phyloP scores from a whole-genome alignment of 2,797 vertebrate genomes.

The Dermochelys coriacea region DNA sequence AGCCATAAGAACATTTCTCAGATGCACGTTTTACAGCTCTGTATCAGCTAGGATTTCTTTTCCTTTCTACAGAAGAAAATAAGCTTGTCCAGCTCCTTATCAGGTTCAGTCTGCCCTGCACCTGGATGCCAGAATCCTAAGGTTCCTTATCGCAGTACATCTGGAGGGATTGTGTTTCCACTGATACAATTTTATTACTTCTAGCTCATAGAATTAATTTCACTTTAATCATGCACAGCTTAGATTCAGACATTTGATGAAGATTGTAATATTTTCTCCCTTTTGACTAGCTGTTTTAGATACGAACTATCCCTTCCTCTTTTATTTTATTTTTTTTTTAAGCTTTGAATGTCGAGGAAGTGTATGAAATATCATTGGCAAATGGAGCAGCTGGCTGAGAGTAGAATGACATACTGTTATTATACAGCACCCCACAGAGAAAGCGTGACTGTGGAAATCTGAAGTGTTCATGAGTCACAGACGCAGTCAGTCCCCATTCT shows the following conservation, averaged over 20 bases:
- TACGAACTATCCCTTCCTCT: not conserved
- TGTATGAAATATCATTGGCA: not conserved
- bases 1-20: not conserved
- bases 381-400: not conserved
- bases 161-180: not conserved
- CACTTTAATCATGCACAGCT: not conserved
- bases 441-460: not conserved
- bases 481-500: not conserved
- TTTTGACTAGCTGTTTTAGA: not conserved
- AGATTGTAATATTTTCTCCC: not conserved
- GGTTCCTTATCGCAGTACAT: not conserved
- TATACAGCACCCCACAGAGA: not conserved
- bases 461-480: not conserved
- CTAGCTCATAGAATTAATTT: not conserved
- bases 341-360: not conserved
- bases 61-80: not conserved
- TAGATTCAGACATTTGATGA: not conserved
- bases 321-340: not conserved
- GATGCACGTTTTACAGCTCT: not conserved
- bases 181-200: not conserved
- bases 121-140: not conserved
- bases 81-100: not conserved
- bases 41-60: not conserved
- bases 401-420: not conserved
- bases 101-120: not conserved